These are phyloP conservation scores for Sebastes hopkinsi DNA, from an alignment of 2,797 vertebrate genomes.

Conservation along the genomic window DNA sequence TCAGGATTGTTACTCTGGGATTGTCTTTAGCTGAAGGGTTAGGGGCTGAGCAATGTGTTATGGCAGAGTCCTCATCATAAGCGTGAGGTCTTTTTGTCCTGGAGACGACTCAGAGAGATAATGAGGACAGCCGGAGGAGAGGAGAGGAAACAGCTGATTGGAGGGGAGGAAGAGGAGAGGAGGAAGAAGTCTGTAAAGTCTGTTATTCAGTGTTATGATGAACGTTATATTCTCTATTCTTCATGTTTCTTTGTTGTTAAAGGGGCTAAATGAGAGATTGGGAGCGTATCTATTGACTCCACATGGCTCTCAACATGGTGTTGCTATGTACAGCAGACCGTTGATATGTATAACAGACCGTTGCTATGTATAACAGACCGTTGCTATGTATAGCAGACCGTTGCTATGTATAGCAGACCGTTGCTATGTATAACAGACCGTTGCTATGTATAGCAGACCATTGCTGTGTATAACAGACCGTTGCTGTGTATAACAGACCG, in stretches of 20 bases:
- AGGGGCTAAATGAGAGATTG: no score
- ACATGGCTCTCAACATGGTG: no score
- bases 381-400: rapidly evolving
- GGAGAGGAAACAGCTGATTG: neutral
- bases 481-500: rapidly evolving
- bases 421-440: rapidly evolving
- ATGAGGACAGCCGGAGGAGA: neutral
- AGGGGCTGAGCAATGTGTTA: neutral
- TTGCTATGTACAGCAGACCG: no score
- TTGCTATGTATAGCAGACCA: rapidly evolving
- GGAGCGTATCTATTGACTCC: no score
- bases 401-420: rapidly evolving
- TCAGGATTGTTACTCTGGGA: neutral
- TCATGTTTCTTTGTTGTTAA: neutral
- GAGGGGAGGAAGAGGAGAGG: neutral
- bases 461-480: no score
- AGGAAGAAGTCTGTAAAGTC: neutral
- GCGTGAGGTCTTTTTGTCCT: neutral
- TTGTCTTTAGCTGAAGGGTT: neutral
- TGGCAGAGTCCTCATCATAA: neutral
- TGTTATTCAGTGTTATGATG: neutral
- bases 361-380: rapidly evolving
- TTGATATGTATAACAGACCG: rapidly evolving
- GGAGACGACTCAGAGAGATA: neutral
- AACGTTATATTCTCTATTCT: neutral